These are phyloP conservation scores for human DNA, from an alignment of 2,113 vertebrate species.

Conservation along the genomic window GRCh38 chr12:64086501-64087000, in stretches of 20 bases:
- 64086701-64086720: background rate
- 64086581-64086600: background rate
- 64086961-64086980: constrained; percentile 53
- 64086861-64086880: background rate
- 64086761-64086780: background rate
- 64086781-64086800: constrained; percentile 6
- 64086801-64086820: constrained; percentile 9
- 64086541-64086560: constrained; percentile 16
- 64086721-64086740: background rate
- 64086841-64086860: background rate
- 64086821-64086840: constrained; percentile 45
- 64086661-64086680: constrained; percentile 39
- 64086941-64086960: background rate
- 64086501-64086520: background rate
- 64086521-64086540: constrained; percentile 1
- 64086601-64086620: background rate
- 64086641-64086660: background rate
- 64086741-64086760: background rate
- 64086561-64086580: background rate
- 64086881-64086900: constrained; percentile 19
- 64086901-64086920: constrained; percentile 49
- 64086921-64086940: background rate
- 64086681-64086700: background rate
- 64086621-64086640: background rate
- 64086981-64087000: constrained; percentile 85